phyloP scores from a whole-genome alignment of 2,113 vertebrate genomes.

The Tachycineta bicolor region DNA sequence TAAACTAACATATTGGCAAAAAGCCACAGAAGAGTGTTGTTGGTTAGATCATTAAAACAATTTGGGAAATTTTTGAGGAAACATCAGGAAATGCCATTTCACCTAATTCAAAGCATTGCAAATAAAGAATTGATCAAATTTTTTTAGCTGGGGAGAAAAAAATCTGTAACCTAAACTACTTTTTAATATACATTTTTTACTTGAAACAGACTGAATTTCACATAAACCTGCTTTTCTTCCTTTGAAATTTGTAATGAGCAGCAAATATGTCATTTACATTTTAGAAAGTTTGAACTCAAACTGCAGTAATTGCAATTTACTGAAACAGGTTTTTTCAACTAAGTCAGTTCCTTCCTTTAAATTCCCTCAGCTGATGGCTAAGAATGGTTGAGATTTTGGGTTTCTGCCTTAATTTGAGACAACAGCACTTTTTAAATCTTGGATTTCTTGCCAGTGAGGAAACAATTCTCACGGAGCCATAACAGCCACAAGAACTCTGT shows the following conservation, averaged over 20 bases:
- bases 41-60: neutral
- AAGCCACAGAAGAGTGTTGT: neutral
- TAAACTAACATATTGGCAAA: neutral
- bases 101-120: neutral
- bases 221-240: neutral
- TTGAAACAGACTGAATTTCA: neutral
- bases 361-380: neutral
- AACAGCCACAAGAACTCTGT: neutral
- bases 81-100: neutral
- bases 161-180: neutral
- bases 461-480: neutral
- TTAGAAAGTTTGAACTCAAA: neutral
- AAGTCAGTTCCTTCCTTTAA: neutral
- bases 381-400: neutral
- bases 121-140: neutral
- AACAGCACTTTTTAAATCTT: neutral
- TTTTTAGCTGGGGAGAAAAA: neutral
- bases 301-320: neutral
- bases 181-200: neutral
- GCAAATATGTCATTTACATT: neutral
- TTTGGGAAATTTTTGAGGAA: neutral
- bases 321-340: neutral
- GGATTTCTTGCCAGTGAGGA: neutral
- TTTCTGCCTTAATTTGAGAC: neutral
- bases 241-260: neutral